Percentiles rank a stretch among this genome's conserved stretches.
These are phyloP conservation scores for Alectoris magna DNA, from an alignment of 2,797 vertebrate genomes.

Conservation along the genomic window DNA sequence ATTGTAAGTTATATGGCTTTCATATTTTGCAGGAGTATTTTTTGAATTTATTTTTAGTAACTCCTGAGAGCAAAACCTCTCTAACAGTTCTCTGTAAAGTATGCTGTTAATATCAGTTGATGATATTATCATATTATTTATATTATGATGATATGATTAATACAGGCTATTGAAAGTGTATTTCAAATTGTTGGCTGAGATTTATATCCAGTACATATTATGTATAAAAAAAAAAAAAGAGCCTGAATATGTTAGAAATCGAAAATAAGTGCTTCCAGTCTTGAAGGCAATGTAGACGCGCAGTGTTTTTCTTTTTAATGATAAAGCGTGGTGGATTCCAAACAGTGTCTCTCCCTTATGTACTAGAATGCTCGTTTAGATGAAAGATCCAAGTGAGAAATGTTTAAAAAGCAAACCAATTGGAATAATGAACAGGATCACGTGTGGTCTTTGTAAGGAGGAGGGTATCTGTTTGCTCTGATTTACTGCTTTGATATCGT, in stretches of 20 bases:
- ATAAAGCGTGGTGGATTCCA: not conserved
- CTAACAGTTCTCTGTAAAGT: not conserved
- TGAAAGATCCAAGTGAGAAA: not conserved
- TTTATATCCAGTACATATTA: not conserved
- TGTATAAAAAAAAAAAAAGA: not conserved
- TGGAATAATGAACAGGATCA: not conserved
- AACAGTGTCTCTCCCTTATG: not conserved
- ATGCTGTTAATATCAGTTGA: not conserved
- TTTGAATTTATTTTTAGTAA: not conserved
- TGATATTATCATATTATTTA: not conserved
- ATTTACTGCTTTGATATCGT: not conserved
- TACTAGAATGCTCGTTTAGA: not conserved
- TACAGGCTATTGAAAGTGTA: not conserved
- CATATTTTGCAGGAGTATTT: not conserved
- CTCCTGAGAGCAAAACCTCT: not conserved
- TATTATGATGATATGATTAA: too few species aligned
- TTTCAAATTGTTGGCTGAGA: not conserved
- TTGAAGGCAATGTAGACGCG: not conserved
- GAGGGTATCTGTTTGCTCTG: not conserved
- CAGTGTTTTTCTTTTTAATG: not conserved
- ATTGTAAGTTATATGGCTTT: not conserved
- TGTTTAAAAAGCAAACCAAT: not conserved
- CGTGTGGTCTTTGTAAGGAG: not conserved
- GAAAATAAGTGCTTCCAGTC: not conserved
- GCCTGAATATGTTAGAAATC: not conserved